A percentile compares a stretch with the other conserved stretches of the same genome.
Evolutionary conservation across 2,888 invertebrate species (phyloP).

Genomic region (Ophion ellenae): DNA sequence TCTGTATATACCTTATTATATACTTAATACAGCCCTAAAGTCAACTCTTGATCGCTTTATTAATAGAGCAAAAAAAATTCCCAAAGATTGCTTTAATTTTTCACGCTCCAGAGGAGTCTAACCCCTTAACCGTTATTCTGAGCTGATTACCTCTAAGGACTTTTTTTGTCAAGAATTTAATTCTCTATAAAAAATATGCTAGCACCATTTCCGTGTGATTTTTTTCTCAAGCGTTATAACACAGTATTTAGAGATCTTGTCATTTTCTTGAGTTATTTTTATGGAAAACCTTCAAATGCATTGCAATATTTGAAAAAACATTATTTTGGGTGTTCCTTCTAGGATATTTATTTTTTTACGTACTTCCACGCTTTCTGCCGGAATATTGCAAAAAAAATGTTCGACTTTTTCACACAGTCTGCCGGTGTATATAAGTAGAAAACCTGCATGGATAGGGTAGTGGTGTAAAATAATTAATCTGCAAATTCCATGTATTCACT

Average conservation of each 20-base stretch:
- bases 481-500: no score
- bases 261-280: no score
- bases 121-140: background rate
- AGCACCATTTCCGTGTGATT: no score
- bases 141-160: no score
- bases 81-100: background rate
- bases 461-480: no score
- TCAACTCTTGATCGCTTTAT: background rate
- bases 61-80: conserved; percentile 3
- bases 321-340: conserved; percentile 8
- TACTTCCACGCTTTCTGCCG: background rate
- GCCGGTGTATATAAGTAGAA: no score
- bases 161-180: no score
- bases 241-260: no score
- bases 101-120: background rate
- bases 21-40: conserved; percentile 1
- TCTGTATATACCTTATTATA: background rate
- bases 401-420: conserved; percentile 6
- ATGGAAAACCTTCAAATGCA: conserved; percentile 3
- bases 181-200: no score
- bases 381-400: background rate
- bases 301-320: conserved; percentile 5
- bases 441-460: no score
- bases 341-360: background rate
- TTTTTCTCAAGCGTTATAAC: no score